phyloP scores from a whole-genome alignment of 92 coral and sea anemone genomes.

The Diadumene lineata region DNA sequence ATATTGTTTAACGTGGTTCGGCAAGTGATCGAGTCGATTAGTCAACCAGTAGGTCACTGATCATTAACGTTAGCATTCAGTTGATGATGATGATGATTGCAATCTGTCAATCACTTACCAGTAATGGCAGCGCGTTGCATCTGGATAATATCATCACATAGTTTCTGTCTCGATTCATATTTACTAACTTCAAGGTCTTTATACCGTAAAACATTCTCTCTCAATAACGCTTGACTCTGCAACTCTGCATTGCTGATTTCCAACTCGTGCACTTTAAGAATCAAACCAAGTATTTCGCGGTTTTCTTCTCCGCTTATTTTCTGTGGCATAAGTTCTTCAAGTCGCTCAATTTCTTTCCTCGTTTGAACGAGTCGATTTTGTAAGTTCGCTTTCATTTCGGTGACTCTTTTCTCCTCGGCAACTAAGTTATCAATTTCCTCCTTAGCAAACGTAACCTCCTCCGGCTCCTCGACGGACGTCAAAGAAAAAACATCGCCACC shows the following conservation, averaged over 20 bases:
- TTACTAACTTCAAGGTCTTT: conserved; percentile 79
- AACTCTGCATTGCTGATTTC: conserved; percentile 88
- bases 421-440: conserved; percentile 79
- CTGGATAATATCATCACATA: conserved; percentile 83
- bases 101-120: conserved; percentile 46
- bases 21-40: too few relatives aligned
- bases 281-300: conserved; percentile 76
- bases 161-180: conserved; percentile 73
- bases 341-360: conserved; percentile 74
- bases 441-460: conserved; percentile 77
- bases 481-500: conserved; percentile 46
- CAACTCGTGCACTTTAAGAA: conserved; percentile 81
- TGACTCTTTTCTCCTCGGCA: conserved; percentile 70
- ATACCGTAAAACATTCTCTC: conserved; percentile 77
- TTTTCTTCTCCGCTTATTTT: conserved; percentile 86
- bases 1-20: too few relatives aligned
- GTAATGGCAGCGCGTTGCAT: conserved; percentile 70
- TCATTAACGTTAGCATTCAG: too few relatives aligned
- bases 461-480: conserved; percentile 65
- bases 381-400: conserved; percentile 66
- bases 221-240: conserved; percentile 69
- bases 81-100: neutral
- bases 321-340: conserved; percentile 81
- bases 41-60: too few relatives aligned
- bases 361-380: conserved; percentile 78